Percentiles rank a stretch among this genome's conserved stretches.
phyloP scores from a whole-genome alignment of 2,113 vertebrate species.

The Cololabis saira region DNA sequence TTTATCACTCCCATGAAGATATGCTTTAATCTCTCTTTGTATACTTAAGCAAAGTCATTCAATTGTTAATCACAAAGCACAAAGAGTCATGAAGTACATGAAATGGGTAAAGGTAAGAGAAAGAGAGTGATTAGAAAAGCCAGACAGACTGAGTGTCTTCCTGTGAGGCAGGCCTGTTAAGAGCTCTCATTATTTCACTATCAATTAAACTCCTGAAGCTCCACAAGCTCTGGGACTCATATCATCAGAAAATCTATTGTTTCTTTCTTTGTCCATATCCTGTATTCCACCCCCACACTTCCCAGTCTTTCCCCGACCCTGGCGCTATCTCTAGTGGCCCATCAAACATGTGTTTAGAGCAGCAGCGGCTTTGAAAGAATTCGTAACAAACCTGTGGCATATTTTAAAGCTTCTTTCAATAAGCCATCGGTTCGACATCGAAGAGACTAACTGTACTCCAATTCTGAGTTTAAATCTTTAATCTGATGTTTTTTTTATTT shows the following conservation, averaged over 20 bases:
- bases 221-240: conserved; percentile 35
- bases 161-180: conserved; percentile 27
- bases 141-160: conserved; percentile 10
- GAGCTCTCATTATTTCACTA: conserved; percentile 66
- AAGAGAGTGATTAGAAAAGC: not conserved
- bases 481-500: not conserved
- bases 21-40: conserved; percentile 10
- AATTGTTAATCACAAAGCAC: conserved; percentile 2
- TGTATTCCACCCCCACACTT: not conserved
- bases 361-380: conserved; percentile 46
- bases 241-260: conserved; percentile 52
- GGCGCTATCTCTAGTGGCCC: conserved; percentile 33
- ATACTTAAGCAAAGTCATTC: not conserved
- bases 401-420: conserved; percentile 48
- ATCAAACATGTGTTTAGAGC: conserved; percentile 42
- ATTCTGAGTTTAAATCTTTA: conserved; percentile 15
- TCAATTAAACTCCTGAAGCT: conserved; percentile 59
- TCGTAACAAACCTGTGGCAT: conserved; percentile 34
- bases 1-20: not conserved
- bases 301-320: not conserved
- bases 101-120: conserved; percentile 9
- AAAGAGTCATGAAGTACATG: not conserved
- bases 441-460: conserved; percentile 4
- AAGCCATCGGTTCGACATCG: conserved; percentile 21
- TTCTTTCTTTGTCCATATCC: conserved; percentile 37